phyloP scores from a whole-genome alignment of 2,888 invertebrate species.

The Idaea straminata region DNA sequence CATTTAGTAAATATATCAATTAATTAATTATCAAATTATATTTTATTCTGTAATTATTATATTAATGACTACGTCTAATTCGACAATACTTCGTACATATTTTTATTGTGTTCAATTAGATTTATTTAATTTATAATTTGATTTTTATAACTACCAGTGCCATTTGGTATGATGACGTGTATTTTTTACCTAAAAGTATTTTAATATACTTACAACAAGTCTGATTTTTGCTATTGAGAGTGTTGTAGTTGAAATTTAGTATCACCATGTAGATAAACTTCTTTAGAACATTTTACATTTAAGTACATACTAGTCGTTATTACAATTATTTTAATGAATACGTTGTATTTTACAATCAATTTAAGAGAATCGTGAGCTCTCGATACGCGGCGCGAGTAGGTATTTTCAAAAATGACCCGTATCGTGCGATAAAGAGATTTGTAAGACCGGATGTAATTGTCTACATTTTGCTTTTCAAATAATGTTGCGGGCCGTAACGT shows the following conservation, averaged over 20 bases:
- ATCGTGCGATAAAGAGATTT: no score
- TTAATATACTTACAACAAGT: constrained; percentile 26
- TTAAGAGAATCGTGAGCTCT: no score
- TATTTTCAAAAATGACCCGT: no score
- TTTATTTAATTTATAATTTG: constrained; percentile 13
- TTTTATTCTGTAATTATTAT: not conserved
- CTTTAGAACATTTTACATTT: not conserved
- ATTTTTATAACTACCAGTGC: constrained; percentile 17
- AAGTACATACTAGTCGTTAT: constrained; percentile 36
- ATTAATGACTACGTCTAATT: not conserved
- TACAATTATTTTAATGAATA: constrained; percentile 19
- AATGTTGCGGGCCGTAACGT: no score
- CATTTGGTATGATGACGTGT: constrained; percentile 21
- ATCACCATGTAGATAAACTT: not conserved
- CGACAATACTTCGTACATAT: constrained; percentile 6
- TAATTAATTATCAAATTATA: not conserved
- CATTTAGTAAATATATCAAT: not conserved
- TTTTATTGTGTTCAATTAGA: constrained; percentile 7
- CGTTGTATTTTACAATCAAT: not conserved
- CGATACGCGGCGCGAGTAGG: no score
- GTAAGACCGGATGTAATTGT: no score
- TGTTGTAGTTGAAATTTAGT: constrained; percentile 1
- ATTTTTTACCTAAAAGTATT: constrained; percentile 18
- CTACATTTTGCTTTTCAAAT: no score
- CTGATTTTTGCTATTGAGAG: constrained; percentile 30